Base-by-base conservation (phyloP, 23 tunicate species). In the Oikopleura vanhoeffeni region DNA sequence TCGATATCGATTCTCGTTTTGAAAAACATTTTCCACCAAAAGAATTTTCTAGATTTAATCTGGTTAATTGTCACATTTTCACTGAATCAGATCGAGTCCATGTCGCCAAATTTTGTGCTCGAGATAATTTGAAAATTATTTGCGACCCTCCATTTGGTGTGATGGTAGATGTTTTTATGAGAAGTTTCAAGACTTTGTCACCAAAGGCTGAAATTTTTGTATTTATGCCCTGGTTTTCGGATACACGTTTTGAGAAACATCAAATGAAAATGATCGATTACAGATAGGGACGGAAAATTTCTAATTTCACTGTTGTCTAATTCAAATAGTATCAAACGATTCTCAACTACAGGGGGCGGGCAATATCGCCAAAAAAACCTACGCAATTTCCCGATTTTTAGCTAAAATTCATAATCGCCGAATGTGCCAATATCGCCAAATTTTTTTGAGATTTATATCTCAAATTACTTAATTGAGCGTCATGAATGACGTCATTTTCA, bases 111-210 rank as follows among this genome's bases (percentile, higher is more conserved):
- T 49, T 49, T 49, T 49, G 27, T 71, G 36, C 38, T 32, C 4
- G 36, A 18, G 79, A 71, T 2, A 71, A 30, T 71, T 33, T 71
- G 27, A 2, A 13, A 33, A 71, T 71, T 13, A 24, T 71, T 49
- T 49, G 64, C 3, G 79, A 71, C 32, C 79, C 79, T 3, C 79
- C 79, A 71, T 71, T 71, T 30, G 79, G 79, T 2, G 38, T 71
- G 36, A 71, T 71, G 79, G 35, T 13, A 33, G 79, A 71, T 3
- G 35, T 71, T 28, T 32, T 18, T 30, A 4, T 24, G 3, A 28
- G 79, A 32, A 71, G 36, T 33, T 13, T 71, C 4, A 18, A 32
- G 34, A 18, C 2, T 71, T 30, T 71, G 34, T 18, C 79, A 2
- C 79, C 79, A 13, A 30, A 28, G 38, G 79, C 34, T 18, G 34